Conservation (phyloP, 2,888 invertebrate species). For the Saturnia pavonia region DNA sequence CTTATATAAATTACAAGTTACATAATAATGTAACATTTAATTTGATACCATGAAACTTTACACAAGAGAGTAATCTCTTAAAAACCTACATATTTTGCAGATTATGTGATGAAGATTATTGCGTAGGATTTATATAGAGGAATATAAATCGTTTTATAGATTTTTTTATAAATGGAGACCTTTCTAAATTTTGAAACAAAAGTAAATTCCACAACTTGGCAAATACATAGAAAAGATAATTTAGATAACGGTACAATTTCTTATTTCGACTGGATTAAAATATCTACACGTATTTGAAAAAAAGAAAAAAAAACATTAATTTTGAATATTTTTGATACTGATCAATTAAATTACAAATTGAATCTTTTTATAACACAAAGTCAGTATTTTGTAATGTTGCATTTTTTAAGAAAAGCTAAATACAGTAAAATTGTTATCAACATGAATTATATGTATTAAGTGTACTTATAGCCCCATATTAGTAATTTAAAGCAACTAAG, state of each 20-base stretch:
- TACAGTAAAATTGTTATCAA: not conserved
- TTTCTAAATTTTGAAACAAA: not conserved
- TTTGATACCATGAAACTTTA: not conserved
- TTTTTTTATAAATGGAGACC: no score
- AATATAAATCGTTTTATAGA: no score
- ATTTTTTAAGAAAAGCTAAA: no score
- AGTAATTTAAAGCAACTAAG: not conserved
- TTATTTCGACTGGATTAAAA: not conserved
- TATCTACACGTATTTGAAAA: not conserved
- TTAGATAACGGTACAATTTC: not conserved
- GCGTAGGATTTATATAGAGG: no score
- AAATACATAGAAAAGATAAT: not conserved
- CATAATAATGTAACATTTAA: not conserved
- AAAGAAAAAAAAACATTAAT: not conserved
- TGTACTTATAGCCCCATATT: not conserved
- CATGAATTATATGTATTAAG: not conserved
- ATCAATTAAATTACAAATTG: not conserved
- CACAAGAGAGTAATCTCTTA: not conserved
- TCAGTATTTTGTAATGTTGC: not conserved
- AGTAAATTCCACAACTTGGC: not conserved
- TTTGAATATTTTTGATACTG: not conserved
- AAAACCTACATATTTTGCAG: no score
- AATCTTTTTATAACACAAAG: not conserved
- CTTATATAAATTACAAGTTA: no score
- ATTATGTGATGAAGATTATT: no score